phyloP scores from a whole-genome alignment of 2,888 invertebrate species.

The Dryobotodes eremita region DNA sequence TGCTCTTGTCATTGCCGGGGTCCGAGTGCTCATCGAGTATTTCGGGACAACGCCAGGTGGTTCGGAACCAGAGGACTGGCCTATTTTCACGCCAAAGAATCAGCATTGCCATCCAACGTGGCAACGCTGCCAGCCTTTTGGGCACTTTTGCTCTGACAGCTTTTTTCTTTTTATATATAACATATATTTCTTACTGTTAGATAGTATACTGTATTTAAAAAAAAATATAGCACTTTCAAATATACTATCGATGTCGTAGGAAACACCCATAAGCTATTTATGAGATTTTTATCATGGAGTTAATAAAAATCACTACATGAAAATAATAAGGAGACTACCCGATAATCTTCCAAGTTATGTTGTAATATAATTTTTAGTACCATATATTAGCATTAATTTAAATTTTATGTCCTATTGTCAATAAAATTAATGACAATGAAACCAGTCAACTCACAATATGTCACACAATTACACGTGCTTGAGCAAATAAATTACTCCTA shows the following conservation, averaged over 20 bases:
- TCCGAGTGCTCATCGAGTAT: too few relatives aligned
- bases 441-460: constrained; percentile 1
- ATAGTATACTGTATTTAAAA: too few relatives aligned
- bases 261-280: neutral
- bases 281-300: neutral
- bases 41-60: too few relatives aligned
- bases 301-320: constrained; percentile 26
- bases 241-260: neutral
- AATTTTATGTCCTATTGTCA: constrained; percentile 28
- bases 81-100: too few relatives aligned
- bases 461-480: constrained; percentile 51
- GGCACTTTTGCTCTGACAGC: too few relatives aligned
- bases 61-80: too few relatives aligned
- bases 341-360: constrained; percentile 35
- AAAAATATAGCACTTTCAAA: neutral
- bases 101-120: too few relatives aligned
- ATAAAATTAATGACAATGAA: constrained; percentile 28
- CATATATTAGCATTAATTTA: constrained; percentile 54
- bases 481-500: constrained; percentile 7
- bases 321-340: constrained; percentile 27
- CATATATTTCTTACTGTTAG: too few relatives aligned
- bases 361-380: constrained; percentile 47
- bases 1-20: too few relatives aligned
- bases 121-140: too few relatives aligned
- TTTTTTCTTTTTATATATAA: too few relatives aligned